Conservation (phyloP, 2,113 vertebrate genomes). For the Chauna torquata region DNA sequence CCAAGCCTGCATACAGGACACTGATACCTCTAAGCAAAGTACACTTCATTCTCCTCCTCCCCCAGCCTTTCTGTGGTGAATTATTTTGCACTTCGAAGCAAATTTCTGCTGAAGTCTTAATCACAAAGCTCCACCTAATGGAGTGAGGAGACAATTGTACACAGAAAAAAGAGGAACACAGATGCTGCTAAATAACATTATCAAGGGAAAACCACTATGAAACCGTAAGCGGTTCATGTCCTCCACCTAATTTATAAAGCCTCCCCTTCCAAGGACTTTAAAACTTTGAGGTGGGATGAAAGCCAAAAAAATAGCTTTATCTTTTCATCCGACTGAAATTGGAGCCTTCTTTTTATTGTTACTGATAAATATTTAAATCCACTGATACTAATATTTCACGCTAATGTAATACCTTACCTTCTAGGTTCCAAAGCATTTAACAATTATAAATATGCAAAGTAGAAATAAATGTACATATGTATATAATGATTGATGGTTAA, state of each 20-base stretch:
- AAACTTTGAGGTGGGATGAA: not conserved
- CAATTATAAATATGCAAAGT: not conserved
- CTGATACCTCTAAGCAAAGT: conserved; percentile 60
- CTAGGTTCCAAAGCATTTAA: not conserved
- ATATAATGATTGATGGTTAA: not conserved
- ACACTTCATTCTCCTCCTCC: not conserved
- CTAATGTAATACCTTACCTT: not conserved
- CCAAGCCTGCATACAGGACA: not conserved
- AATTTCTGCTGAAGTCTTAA: conserved; percentile 9
- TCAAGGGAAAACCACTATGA: not conserved
- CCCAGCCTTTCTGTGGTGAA: not conserved
- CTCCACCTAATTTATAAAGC: not conserved
- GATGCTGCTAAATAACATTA: not conserved
- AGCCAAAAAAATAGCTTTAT: not conserved
- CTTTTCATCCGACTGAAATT: not conserved
- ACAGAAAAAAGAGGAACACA: not conserved
- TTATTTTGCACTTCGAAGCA: not conserved
- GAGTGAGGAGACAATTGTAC: not conserved
- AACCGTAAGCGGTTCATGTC: not conserved
- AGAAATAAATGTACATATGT: not conserved
- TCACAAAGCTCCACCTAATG: conserved; percentile 64
- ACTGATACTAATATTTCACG: not conserved
- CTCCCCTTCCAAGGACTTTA: not conserved
- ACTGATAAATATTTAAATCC: not conserved
- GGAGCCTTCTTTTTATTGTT: not conserved